Evolutionary conservation across 2,888 invertebrate species (phyloP).

Genomic region (Lithosia quadra): DNA sequence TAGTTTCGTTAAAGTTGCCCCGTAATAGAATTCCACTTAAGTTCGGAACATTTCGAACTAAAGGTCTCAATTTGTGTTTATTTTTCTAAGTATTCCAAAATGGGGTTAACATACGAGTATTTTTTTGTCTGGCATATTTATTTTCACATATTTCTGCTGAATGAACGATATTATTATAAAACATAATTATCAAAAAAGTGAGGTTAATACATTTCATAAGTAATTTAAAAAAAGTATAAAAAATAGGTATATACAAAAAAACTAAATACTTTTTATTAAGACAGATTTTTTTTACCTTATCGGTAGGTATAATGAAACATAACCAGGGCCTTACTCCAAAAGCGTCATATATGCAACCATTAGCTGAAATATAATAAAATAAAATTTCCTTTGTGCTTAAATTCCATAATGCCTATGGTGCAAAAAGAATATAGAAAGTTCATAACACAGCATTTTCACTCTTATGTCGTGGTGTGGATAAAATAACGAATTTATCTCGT

Average conservation of each 20-base stretch:
- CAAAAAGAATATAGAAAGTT: neutral
- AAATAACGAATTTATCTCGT: constrained; percentile 32
- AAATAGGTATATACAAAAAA: neutral
- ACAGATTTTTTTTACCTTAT: too few relatives aligned
- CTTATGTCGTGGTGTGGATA: constrained; percentile 3
- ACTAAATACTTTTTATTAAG: too few relatives aligned
- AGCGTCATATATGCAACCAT: neutral
- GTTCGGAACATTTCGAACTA: neutral
- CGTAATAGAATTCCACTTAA: neutral
- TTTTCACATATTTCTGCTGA: too few relatives aligned
- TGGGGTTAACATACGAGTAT: neutral
- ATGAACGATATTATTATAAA: too few relatives aligned
- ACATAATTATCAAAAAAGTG: too few relatives aligned
- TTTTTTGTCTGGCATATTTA: too few relatives aligned
- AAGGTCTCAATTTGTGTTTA: neutral
- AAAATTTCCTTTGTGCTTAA: neutral
- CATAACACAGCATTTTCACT: neutral
- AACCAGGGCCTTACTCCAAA: neutral
- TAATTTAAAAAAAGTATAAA: too few relatives aligned
- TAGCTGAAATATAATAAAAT: neutral
- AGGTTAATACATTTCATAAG: too few relatives aligned
- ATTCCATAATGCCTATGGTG: neutral
- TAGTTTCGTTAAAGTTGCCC: neutral
- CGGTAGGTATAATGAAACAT: neutral
- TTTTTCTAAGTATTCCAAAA: neutral